Base-by-base conservation (phyloP, 2,113 vertebrate genomes). In the Dipodomys spectabilis region DNA sequence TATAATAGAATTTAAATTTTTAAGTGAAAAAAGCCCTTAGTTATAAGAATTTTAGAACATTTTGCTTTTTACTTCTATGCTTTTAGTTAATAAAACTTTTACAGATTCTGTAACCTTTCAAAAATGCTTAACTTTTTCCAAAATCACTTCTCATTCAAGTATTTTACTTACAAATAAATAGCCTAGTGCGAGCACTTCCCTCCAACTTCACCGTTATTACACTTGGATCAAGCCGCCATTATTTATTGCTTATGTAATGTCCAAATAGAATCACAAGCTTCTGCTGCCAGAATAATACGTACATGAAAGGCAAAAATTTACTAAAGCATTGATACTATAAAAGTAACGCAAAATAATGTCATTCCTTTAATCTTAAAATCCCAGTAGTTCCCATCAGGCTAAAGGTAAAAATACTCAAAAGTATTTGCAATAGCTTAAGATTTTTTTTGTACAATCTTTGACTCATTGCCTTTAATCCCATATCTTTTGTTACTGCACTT, bases 31-130 rank as follows among this genome's bases (percentile, higher is more conserved):
- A 73, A 69, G 64, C 81, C 0, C 5, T 64, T 22, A 84, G 6
- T 72, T 69, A 22, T 69, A 39, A 30, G 12, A 78, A 4, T 65
- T 82, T 94, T 82, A 73, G 8, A 75, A 45, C 6, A 72, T 0
- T 65, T 2, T 88, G 9, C 57, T 74, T 89, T 87, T 71, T 49
- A 19, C 53, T 27, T 25, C 57, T 57, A 57, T 30, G 7, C 12
- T 39, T 90, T 88, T 69, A 64, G n/a, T 80, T 68, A 87, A 78
- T 85, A 65, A 74, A 86, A 94, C 5, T 45, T 32, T 22, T 12
- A 80, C 35, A 53, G 28, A 60, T 68, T 57, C 1, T 74, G 18
- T 22, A 15, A 84, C 39, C 83, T 75, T 25, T 6, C 13, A 18
- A 32, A 83, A 83, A 67, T 4, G 7, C 4, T 25, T 77, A 67